phyloP scores from a whole-genome alignment of 64 coral and sea anemone species.

The Hydrozoanthus tunicans region DNA sequence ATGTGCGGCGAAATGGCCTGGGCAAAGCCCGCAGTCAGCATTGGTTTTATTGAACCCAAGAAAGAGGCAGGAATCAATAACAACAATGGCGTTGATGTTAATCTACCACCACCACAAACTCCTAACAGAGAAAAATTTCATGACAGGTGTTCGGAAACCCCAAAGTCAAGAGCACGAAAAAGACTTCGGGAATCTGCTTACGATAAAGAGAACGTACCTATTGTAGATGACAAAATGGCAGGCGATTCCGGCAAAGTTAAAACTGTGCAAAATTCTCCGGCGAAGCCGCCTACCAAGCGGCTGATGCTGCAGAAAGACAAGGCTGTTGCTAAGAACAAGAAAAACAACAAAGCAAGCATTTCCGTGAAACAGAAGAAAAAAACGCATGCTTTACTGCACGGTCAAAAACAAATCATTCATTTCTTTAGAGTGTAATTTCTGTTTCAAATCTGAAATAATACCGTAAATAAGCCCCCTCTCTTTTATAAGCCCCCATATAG shows the following conservation, averaged over 20 bases:
- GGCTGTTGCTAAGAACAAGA: not conserved
- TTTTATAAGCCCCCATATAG: no score
- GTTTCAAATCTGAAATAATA: not conserved
- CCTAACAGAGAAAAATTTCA: not conserved
- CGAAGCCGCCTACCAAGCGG: slow-evolving; percentile 37
- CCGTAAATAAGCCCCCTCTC: no score
- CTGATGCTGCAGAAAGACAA: slow-evolving; percentile 37
- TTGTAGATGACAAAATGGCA: not conserved
- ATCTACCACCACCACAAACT: not conserved
- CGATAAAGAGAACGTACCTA: slow-evolving; percentile 29
- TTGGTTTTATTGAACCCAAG: slow-evolving; percentile 15
- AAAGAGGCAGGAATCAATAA: not conserved
- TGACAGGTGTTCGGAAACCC: slow-evolving; percentile 25
- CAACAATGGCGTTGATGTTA: not conserved
- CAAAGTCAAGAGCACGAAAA: slow-evolving; percentile 46
- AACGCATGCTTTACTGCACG: not conserved
- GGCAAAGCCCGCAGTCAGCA: slow-evolving; percentile 69
- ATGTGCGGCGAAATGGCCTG: slow-evolving; percentile 81
- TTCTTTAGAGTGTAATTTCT: slow-evolving; percentile 38
- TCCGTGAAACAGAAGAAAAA: slow-evolving; percentile 31
- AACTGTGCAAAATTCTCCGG: slow-evolving; percentile 7
- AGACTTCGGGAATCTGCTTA: slow-evolving; percentile 40
- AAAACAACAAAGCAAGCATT: slow-evolving; percentile 2
- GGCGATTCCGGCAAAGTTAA: not conserved
- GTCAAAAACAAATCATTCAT: slow-evolving; percentile 47